Percentiles rank a stretch among this genome's conserved stretches.
phyloP scores from a whole-genome alignment of 1,140 invertebrate species.

The Aphis gossypii region DNA sequence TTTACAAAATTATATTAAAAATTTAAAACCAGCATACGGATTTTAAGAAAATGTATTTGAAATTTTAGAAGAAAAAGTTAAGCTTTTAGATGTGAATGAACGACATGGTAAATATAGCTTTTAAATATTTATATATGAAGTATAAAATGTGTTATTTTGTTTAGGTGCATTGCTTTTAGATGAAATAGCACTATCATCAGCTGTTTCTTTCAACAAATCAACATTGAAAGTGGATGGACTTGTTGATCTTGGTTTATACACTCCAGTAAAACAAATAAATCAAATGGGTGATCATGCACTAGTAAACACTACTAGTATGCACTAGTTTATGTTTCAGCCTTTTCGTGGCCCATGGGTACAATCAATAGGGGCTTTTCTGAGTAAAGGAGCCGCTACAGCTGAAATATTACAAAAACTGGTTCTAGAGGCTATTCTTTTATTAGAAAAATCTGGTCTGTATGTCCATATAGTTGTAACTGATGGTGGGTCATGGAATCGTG shows the following conservation, averaged over 20 bases:
- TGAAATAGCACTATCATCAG: conserved; percentile 20
- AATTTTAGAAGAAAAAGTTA: background rate
- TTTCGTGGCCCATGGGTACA: conserved; percentile 23
- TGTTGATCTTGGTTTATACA: conserved; percentile 26
- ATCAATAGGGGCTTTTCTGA: conserved; percentile 7
- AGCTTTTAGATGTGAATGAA: background rate
- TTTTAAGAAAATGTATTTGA: conserved; percentile 9
- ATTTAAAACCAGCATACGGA: background rate
- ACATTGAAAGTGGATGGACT: conserved; percentile 31
- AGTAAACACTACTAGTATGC: no score
- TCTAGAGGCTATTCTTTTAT: conserved; percentile 18
- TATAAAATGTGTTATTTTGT: background rate
- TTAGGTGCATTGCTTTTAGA: conserved; percentile 27
- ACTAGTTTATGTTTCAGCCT: conserved; percentile 36
- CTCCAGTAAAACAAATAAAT: conserved; percentile 19
- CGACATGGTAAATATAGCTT: background rate
- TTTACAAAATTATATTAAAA: background rate
- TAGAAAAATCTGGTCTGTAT: background rate
- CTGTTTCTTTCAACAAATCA: background rate
- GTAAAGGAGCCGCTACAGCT: background rate
- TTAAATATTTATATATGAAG: no score
- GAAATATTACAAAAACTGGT: background rate
- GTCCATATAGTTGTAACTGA: conserved; percentile 26
- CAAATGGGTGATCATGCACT: conserved; percentile 24
- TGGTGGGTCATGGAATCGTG: conserved; percentile 20